phyloP scores from a whole-genome alignment of 2,888 invertebrate genomes.

The Aelia acuminata region DNA sequence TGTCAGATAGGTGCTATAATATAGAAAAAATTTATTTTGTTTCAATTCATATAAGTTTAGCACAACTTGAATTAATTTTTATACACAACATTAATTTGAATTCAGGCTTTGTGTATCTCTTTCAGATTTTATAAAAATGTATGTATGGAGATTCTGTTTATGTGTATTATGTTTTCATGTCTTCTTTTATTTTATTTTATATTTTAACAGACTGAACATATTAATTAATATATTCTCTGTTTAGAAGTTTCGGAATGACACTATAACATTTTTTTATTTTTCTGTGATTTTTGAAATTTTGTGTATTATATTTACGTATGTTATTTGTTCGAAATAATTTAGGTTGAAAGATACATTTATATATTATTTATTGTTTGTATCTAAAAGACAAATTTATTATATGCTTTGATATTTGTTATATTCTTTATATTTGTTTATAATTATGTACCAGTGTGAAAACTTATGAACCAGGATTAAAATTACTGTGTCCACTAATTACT shows the following conservation, averaged over 20 bases:
- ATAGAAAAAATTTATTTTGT: constrained; percentile 49
- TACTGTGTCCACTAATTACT: background rate
- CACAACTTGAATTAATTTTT: constrained; percentile 56
- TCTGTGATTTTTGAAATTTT: constrained; percentile 63
- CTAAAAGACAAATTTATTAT: constrained; percentile 61
- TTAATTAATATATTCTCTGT: constrained; percentile 29
- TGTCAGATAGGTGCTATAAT: constrained; percentile 54
- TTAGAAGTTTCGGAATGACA: constrained; percentile 56
- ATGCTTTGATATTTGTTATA: constrained; percentile 61
- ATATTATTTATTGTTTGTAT: constrained; percentile 60
- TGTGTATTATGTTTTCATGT: constrained; percentile 47
- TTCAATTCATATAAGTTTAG: constrained; percentile 54
- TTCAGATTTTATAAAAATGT: constrained; percentile 20
- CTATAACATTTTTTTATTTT: constrained; percentile 60
- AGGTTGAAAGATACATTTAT: constrained; percentile 61
- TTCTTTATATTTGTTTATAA: constrained; percentile 60
- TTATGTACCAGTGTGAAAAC: constrained; percentile 56
- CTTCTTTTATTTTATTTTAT: constrained; percentile 51
- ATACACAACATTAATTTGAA: constrained; percentile 45
- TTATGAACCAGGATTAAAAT: constrained; percentile 10
- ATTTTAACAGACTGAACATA: constrained; percentile 59
- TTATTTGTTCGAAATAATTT: constrained; percentile 61
- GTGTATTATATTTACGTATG: constrained; percentile 62
- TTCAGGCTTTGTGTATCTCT: constrained; percentile 37
- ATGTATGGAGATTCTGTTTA: constrained; percentile 21